Percentiles rank a stretch among this genome's conserved stretches.
Conservation (phyloP, 2,113 vertebrate genomes). For the Vulpes ferrilata region DNA sequence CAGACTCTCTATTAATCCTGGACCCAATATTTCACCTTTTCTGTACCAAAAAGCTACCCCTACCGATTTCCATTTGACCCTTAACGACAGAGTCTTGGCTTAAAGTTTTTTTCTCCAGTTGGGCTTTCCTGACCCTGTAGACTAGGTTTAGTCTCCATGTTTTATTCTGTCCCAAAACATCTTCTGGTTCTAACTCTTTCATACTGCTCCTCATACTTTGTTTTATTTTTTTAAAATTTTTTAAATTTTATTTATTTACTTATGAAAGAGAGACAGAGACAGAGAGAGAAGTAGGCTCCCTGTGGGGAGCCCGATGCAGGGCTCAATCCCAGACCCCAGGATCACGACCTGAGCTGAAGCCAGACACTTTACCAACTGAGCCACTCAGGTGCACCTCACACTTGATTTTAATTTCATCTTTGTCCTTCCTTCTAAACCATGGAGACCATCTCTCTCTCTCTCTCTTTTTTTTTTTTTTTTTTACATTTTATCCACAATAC, state of each 20-base stretch:
- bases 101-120: not conserved
- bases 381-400: too few relatives aligned
- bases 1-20: not conserved
- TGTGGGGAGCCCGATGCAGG: too few relatives aligned
- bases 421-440: not conserved
- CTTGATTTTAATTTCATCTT: slow-evolving; percentile 14
- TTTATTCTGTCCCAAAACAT: not conserved
- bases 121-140: not conserved
- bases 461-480: not conserved
- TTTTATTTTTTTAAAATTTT: not conserved
- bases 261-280: too few relatives aligned
- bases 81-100: not conserved
- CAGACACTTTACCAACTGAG: too few relatives aligned
- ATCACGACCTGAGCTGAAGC: too few relatives aligned
- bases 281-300: too few relatives aligned
- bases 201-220: not conserved
- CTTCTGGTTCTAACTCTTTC: not conserved
- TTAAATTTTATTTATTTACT: too few relatives aligned
- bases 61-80: not conserved
- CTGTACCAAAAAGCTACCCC: not conserved
- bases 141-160: not conserved
- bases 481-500: not conserved
- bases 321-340: too few relatives aligned
- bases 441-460: not conserved
- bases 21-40: not conserved